phyloP scores from a whole-genome alignment of 2,113 vertebrate genomes.

The Brienomyrus longianalis region DNA sequence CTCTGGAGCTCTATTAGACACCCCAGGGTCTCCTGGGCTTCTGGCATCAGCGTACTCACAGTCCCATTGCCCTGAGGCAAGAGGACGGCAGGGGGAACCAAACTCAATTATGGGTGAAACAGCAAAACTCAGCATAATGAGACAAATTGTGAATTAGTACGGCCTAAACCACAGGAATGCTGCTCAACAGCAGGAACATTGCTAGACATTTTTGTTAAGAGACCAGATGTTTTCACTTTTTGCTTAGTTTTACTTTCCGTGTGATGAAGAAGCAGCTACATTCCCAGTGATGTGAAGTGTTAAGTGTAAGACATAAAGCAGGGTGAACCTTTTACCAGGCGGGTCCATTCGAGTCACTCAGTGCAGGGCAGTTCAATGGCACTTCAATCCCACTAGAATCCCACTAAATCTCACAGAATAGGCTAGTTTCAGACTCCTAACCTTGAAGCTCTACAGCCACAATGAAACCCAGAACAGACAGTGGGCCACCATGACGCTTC shows the following conservation, averaged over 20 bases:
- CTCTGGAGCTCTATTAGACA: conserved; percentile 23
- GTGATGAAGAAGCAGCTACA: neutral
- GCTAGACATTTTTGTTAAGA: neutral
- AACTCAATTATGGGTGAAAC: neutral
- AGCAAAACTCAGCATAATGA: neutral
- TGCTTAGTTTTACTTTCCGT: neutral
- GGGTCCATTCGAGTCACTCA: neutral
- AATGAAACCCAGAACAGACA: neutral
- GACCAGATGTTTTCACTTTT: neutral
- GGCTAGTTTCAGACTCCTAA: neutral
- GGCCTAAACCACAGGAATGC: neutral
- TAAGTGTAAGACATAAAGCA: neutral
- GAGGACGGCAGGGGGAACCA: neutral
- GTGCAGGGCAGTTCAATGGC: neutral
- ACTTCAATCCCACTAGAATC: neutral
- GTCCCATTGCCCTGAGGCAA: conserved; percentile 65
- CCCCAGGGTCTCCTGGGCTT: conserved; percentile 48
- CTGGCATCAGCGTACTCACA: conserved; percentile 54
- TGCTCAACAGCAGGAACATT: neutral
- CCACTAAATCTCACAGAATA: neutral
- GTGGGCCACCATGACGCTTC: neutral
- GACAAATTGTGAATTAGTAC: neutral
- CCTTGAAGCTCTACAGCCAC: neutral
- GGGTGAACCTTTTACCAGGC: neutral
- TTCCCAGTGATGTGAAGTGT: neutral